Base-by-base conservation (phyloP, 92 coral and sea anemone species). In the Palythoa grandis region DNA sequence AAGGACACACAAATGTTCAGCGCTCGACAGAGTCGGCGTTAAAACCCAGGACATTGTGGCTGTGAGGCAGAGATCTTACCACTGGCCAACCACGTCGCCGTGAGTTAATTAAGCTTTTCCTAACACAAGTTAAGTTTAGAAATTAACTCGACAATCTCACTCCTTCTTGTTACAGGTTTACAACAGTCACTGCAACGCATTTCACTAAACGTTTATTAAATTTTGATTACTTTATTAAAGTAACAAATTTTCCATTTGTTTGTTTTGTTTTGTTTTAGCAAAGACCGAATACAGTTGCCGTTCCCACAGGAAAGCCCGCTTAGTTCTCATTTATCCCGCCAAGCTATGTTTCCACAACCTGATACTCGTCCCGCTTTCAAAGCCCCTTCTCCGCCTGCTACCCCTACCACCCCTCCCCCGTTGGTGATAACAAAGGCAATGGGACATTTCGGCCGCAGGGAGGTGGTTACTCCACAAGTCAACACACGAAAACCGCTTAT, bases 371-470 rank as follows among this genome's bases (percentile, higher is more conserved):
- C 72, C 15, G 86, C 84, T 22, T 74, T 80, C 29, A 87, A 88
- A 61, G 73, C 87, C 48, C 75, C 79, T 66, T 88, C 74, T 4
- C 50, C 77, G 72, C 82, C 82, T 38, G 71, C 84, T 70, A 70
- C 87, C 17, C 72, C 88, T n/a, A 87, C 92, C 74, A 85, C 83
- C 88, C 92, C 95, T 90, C 89, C 98, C 78, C 92, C 94, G 1
- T 84, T 90, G 54, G 92, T 97, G 48, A 52, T 97, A 50, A 92
- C 92, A 91, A 97, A 97, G 69, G 97, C 98, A 16, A 97, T 97
- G 99, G 99, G 99, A 10, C 95, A 93, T 89, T 97, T 95, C 72
- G 99, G 95, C 16, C 98, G 99, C 58, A 86, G 98, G 83, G 99
- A 97, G 77, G 79, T 97, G 52, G 92, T 88, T 22, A 83, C 79